Percentiles rank a stretch among this genome's conserved stretches.
These are phyloP conservation scores for Drosophila equinoxialis DNA, from an alignment of 1,140 invertebrate species.

Conservation along the genomic window DNA sequence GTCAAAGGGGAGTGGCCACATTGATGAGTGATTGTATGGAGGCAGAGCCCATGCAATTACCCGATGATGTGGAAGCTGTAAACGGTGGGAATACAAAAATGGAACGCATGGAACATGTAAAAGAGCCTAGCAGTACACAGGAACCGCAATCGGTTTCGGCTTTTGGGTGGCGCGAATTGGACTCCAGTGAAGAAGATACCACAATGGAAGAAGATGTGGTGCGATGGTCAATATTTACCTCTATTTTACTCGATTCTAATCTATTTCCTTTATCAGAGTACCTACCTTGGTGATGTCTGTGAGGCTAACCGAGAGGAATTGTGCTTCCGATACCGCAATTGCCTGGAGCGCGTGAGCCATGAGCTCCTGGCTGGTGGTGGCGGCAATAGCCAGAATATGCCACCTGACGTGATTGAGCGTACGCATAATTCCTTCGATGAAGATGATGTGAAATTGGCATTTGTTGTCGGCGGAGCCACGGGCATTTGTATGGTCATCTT, in stretches of 20 bases:
- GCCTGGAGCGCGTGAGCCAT: conserved; percentile 66
- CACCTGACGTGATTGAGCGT: conserved; percentile 34
- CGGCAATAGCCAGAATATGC: conserved; percentile 8
- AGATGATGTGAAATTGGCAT: conserved; percentile 70
- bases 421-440: conserved; percentile 61
- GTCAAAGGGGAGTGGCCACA: conserved; percentile 52
- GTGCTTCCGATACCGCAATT: conserved; percentile 63
- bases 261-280: conserved; percentile 19
- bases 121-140: conserved; percentile 15
- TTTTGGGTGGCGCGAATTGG: conserved; percentile 58
- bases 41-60: conserved; percentile 19
- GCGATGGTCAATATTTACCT: not conserved
- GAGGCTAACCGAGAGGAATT: conserved; percentile 65
- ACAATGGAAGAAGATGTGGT: conserved; percentile 16
- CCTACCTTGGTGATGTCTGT: conserved; percentile 56
- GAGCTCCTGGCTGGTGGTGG: conserved; percentile 45
- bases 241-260: not conserved
- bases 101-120: conserved; percentile 54
- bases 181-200: conserved; percentile 47
- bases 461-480: conserved; percentile 66
- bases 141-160: conserved; percentile 49
- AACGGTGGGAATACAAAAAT: conserved; percentile 19
- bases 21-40: conserved; percentile 57
- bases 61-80: conserved; percentile 24
- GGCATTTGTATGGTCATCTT: conserved; percentile 76